A percentile compares a stretch with the other conserved stretches of the same genome.
phyloP scores from a whole-genome alignment of 2,113 vertebrate genomes.

The Erpornis zantholeuca region DNA sequence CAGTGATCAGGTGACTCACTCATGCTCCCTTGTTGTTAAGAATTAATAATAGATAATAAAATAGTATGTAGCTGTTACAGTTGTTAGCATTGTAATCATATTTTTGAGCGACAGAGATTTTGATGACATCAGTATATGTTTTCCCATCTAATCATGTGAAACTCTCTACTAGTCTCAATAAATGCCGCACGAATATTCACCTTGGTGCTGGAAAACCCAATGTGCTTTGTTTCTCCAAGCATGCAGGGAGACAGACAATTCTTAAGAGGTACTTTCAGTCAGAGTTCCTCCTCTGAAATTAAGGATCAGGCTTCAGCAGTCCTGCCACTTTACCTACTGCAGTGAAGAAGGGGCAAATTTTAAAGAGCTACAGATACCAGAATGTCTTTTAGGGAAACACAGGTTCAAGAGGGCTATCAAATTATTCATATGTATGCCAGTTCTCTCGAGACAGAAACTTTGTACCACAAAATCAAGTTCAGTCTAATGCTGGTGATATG shows the following conservation, averaged over 20 bases:
- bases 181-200: neutral
- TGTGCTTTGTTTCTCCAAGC: neutral
- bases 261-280: neutral
- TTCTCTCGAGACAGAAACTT: neutral
- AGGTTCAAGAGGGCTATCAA: neutral
- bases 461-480: neutral
- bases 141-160: neutral
- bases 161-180: neutral
- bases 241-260: neutral
- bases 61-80: neutral
- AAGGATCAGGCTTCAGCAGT: neutral
- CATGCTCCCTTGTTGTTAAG: neutral
- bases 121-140: neutral
- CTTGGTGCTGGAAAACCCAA: neutral
- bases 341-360: neutral
- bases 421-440: neutral
- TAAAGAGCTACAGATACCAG: neutral
- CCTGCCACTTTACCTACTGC: neutral
- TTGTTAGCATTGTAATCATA: neutral
- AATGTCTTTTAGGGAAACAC: neutral
- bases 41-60: neutral
- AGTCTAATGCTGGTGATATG: neutral
- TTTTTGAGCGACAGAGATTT: neutral
- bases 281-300: neutral
- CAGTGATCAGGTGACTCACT: neutral